Percentiles rank a stretch among this genome's conserved stretches.
Evolutionary conservation across 2,888 invertebrate genomes (phyloP).

Genomic region (Chrysomela aeneicollis): DNA sequence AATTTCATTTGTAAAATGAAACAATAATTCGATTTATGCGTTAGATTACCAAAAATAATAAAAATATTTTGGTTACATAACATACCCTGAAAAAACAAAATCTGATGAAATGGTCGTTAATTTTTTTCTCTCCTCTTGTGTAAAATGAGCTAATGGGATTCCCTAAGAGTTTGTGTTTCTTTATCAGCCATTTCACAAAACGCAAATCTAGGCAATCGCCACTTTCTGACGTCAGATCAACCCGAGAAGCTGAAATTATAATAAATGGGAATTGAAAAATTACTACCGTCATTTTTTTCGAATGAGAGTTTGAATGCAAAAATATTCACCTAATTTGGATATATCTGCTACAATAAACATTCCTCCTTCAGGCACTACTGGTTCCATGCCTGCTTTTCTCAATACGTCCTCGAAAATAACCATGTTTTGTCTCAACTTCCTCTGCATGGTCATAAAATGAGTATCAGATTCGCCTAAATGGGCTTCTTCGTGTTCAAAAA

Average conservation of each 20-base stretch:
- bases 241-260: conserved; percentile 24
- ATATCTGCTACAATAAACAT: conserved; percentile 97
- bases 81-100: conserved; percentile 37
- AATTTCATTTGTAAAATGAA: too few species aligned
- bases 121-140: conserved; percentile 21
- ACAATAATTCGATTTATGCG: too few species aligned
- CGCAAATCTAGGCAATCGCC: conserved; percentile 29
- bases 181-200: conserved; percentile 34
- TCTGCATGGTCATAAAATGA: conserved; percentile 80
- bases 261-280: too few species aligned
- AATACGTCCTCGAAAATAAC: conserved; percentile 81
- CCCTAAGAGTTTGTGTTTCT: conserved; percentile 26
- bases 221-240: conserved; percentile 24
- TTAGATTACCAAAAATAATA: too few species aligned
- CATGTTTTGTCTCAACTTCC: conserved; percentile 78
- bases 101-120: conserved; percentile 30
- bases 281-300: too few species aligned
- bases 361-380: conserved; percentile 94
- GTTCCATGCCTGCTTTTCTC: conserved; percentile 82
- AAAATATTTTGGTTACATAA: background rate
- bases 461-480: conserved; percentile 78
- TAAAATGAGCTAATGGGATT: conserved; percentile 32
- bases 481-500: conserved; percentile 84
- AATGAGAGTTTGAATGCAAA: too few species aligned
- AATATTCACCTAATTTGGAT: conserved; percentile 71